These are phyloP conservation scores for Corythornis madagascariensis DNA, from an alignment of 2,113 vertebrate species.

Conservation along the genomic window DNA sequence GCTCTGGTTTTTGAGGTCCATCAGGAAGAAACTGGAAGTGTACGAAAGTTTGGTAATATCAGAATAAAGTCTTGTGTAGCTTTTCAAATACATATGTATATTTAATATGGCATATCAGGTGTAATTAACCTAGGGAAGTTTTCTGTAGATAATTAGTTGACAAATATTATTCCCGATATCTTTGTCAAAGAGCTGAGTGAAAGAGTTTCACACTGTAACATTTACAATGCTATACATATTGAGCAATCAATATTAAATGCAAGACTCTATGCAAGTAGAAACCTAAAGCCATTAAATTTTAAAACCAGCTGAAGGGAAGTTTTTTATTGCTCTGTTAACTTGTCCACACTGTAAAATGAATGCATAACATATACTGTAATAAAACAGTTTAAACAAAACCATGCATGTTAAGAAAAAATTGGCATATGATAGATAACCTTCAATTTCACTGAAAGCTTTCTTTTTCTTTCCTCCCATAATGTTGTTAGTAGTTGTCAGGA, in stretches of 20 bases:
- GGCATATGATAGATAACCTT: not conserved
- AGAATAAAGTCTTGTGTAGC: not conserved
- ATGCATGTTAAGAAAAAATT: not conserved
- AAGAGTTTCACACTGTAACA: not conserved
- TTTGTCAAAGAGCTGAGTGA: not conserved
- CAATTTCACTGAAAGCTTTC: not conserved
- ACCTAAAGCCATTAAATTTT: not conserved
- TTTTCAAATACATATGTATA: not conserved
- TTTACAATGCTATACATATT: not conserved
- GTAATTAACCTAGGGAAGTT: not conserved
- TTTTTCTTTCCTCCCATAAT: rapidly evolving
- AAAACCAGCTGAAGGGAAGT: not conserved
- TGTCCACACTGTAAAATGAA: not conserved
- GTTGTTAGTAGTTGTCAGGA: not conserved
- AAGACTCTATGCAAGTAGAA: not conserved
- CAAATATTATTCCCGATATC: not conserved
- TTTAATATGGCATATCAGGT: not conserved
- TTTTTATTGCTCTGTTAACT: not conserved
- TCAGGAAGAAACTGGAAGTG: not conserved
- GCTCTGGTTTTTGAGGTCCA: not conserved
- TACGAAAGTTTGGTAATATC: not conserved
- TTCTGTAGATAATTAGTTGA: not conserved
- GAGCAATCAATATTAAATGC: not conserved
- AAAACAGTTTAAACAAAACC: not conserved
- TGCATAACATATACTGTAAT: not conserved